Base-by-base conservation (phyloP, 2,888 invertebrate species). In the Himalopsyche japonica region DNA sequence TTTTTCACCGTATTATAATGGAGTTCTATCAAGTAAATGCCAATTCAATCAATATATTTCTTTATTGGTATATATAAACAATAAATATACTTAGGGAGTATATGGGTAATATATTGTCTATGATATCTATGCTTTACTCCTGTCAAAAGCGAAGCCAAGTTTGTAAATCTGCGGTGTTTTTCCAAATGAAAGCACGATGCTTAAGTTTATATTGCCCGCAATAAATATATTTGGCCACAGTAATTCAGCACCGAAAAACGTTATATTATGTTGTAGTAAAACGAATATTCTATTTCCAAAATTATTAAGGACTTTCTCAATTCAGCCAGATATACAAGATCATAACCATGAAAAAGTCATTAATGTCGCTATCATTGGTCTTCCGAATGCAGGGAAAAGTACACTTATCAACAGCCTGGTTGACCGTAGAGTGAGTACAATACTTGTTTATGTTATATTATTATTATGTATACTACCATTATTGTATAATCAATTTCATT, bases 321-420 rank as follows among this genome's bases (percentile, higher is more conserved):
- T 76, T 76, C 64, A 49, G 5, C 34, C 80, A 48, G 24, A 85
- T 48, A 32, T 80, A 77, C 43, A 78, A 64, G 27, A 78, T 57
- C 20, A 82, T 20, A 85, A n/a, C 24, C 32, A 80, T 5, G 85
- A 86, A 76, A 87, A 85, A 91, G 89, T 94, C n/a, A 90, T 95
- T 8, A 94, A 94, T 90, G 94, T 98, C 34, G 97, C 98, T 8
- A 95, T 99, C 30, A 94, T 99, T 87, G 99, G 99, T 3, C 93
- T 96, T 18, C 99, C 99, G 4, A 99, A 99, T 93, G 96, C 95
- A 80, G 99, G 99, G 37, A 99, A 99, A 90, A 99, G 99, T 89
- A 98, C 98, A 0, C 93, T 99, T 43, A 96, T 98, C 43, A 99
- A 99, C 91, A 94, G 94, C 88, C 92, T 99, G 32, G 93, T 97